Percentiles rank a stretch among this genome's conserved stretches.
These are phyloP conservation scores for Drosophila funebris DNA, from an alignment of 1,140 invertebrate species.

Conservation along the genomic window DNA sequence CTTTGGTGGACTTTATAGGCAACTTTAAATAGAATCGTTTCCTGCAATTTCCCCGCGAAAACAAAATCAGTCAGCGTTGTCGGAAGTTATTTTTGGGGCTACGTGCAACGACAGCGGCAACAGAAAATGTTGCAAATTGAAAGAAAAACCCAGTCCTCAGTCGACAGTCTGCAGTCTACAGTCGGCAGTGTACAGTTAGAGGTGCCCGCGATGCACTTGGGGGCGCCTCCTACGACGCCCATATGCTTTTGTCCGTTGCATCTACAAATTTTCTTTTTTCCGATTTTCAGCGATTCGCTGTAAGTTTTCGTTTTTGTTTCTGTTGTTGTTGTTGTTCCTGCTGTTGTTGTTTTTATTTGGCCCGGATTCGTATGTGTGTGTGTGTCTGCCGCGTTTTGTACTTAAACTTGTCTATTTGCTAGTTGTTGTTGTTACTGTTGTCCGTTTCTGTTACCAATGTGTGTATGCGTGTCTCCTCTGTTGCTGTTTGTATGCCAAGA, in stretches of 20 bases:
- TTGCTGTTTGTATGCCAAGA: conserved; percentile 58
- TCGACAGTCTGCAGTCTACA: background rate
- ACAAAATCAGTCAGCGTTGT: conserved; percentile 53
- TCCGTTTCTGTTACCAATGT: conserved; percentile 30
- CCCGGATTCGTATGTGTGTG: conserved; percentile 12
- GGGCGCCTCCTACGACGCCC: conserved; percentile 26
- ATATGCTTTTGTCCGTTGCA: conserved; percentile 63
- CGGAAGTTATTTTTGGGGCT: conserved; percentile 78
- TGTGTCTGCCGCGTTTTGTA: conserved; percentile 46
- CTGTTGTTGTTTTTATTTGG: conserved; percentile 17
- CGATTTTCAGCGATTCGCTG: conserved; percentile 69
- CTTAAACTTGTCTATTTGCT: conserved; percentile 81
- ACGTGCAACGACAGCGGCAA: conserved; percentile 65
- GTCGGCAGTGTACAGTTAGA: conserved; percentile 7
- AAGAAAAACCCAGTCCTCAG: conserved; percentile 55
- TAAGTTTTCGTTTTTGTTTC: conserved; percentile 20
- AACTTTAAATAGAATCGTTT: conserved; percentile 72
- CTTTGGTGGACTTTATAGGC: conserved; percentile 8
- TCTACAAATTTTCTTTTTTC: conserved; percentile 30
- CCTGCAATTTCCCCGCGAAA: conserved; percentile 60
- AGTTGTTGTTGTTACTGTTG: conserved; percentile 46
- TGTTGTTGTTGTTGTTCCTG: background rate
- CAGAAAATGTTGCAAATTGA: conserved; percentile 78
- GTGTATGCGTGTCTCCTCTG: conserved; percentile 11
- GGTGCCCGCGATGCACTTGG: conserved; percentile 8